Percentiles rank a stretch among this genome's conserved stretches.
Evolutionary conservation across 1,140 invertebrate genomes (phyloP).

Genomic region (Pemphigus obesinymphae): DNA sequence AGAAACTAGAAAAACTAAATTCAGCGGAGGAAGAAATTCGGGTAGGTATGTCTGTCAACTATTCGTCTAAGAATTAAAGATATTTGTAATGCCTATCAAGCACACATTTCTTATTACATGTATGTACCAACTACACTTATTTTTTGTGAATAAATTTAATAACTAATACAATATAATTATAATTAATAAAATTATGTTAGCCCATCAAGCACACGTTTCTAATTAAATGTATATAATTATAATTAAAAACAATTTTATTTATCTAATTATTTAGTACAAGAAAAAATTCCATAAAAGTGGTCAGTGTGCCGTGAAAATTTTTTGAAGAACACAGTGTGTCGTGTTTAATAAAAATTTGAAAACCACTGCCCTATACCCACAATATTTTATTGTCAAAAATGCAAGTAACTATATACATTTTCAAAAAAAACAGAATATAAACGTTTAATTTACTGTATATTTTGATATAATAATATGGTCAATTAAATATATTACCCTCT

Average conservation of each 20-base stretch:
- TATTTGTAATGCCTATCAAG: neutral
- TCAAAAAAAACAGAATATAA: too few species aligned
- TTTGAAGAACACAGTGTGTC: neutral
- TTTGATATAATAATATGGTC: too few species aligned
- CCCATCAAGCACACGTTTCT: neutral
- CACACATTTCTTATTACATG: neutral
- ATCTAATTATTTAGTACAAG: neutral
- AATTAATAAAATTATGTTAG: neutral
- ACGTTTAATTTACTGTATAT: too few species aligned
- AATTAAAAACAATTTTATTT: neutral
- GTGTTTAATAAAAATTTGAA: neutral
- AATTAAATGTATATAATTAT: neutral
- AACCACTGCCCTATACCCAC: too few species aligned
- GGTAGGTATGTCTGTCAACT: neutral
- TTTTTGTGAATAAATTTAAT: neutral
- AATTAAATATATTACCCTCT: too few species aligned
- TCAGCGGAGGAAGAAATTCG: too few species aligned
- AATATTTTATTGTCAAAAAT: too few species aligned
- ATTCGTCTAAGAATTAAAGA: conserved; percentile 3
- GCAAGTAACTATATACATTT: too few species aligned
- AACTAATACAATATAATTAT: neutral
- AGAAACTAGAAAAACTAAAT: too few species aligned
- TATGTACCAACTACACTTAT: neutral
- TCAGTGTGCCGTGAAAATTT: neutral
- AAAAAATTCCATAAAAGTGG: neutral